These are phyloP conservation scores for Ariopsis seemanni DNA, from an alignment of 2,113 vertebrate species.

Conservation along the genomic window DNA sequence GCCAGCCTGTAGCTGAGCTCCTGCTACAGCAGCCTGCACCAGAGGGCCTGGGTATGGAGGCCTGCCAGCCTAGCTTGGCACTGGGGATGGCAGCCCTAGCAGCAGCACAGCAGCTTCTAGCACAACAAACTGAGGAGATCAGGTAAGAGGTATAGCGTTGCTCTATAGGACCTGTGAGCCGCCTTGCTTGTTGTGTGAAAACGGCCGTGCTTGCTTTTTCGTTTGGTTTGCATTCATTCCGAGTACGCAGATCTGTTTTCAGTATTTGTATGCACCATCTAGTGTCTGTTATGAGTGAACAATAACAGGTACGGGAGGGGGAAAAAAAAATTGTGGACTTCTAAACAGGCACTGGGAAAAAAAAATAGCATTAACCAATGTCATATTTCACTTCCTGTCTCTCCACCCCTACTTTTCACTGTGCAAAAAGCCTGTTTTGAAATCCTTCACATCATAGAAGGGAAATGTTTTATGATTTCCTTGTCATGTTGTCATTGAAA, in stretches of 20 bases:
- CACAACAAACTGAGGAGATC: conserved; percentile 80
- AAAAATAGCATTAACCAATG: neutral
- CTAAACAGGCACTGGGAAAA: neutral
- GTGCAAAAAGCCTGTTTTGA: neutral
- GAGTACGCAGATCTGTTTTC: neutral
- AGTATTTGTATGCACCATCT: neutral
- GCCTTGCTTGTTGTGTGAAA: neutral
- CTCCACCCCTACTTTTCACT: neutral
- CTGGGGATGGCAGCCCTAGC: conserved; percentile 74
- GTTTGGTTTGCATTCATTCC: neutral
- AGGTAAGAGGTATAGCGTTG: conserved; percentile 80
- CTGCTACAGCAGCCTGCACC: conserved; percentile 65
- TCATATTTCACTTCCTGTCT: neutral
- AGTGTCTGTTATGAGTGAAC: neutral
- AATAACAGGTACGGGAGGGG: neutral
- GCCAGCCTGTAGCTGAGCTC: conserved; percentile 72
- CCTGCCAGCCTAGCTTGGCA: conserved; percentile 73
- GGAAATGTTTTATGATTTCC: neutral
- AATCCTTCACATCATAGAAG: conserved; percentile 10
- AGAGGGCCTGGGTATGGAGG: conserved; percentile 74
- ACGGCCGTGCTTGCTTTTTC: neutral
- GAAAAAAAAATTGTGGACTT: neutral
- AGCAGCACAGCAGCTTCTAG: conserved; percentile 80
- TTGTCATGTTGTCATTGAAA: neutral
- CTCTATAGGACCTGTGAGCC: neutral